Conservation (phyloP, 2,797 vertebrate species). For the Leptatherina wallacei region DNA sequence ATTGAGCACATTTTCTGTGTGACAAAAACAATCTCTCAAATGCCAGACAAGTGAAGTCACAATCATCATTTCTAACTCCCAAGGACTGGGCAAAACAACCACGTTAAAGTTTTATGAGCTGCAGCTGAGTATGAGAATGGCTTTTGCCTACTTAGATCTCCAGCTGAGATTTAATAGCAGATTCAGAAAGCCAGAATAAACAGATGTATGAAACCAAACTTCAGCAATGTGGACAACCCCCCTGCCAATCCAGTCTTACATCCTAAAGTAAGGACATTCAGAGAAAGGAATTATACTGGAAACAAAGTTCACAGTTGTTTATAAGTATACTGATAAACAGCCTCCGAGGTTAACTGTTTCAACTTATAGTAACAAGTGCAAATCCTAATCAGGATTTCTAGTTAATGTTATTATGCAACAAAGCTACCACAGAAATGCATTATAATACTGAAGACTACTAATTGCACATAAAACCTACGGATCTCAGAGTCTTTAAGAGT, state of each 20-base stretch:
- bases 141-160: not conserved
- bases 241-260: not conserved
- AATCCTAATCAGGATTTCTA: conserved; percentile 3
- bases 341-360: not conserved
- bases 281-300: not conserved
- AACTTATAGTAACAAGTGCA: not conserved
- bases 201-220: not conserved
- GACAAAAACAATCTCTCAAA: conserved; percentile 15
- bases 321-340: not conserved
- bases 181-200: not conserved
- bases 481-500: not conserved
- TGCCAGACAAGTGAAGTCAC: conserved; percentile 21
- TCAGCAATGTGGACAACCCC: not conserved
- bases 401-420: not conserved
- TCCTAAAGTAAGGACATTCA: not conserved
- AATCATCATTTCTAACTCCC: conserved; percentile 6
- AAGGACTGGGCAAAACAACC: not conserved
- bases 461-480: not conserved
- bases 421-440: not conserved
- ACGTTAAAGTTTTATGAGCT: not conserved
- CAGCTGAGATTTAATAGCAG: not conserved
- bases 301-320: conserved; percentile 6
- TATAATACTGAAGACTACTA: not conserved
- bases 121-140: not conserved
- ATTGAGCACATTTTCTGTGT: conserved; percentile 12